A percentile compares a stretch with the other conserved stretches of the same genome.
These are phyloP conservation scores for Hermaeophaga mercurialis DNA, from an alignment of 2,888 invertebrate genomes.

Conservation along the genomic window DNA sequence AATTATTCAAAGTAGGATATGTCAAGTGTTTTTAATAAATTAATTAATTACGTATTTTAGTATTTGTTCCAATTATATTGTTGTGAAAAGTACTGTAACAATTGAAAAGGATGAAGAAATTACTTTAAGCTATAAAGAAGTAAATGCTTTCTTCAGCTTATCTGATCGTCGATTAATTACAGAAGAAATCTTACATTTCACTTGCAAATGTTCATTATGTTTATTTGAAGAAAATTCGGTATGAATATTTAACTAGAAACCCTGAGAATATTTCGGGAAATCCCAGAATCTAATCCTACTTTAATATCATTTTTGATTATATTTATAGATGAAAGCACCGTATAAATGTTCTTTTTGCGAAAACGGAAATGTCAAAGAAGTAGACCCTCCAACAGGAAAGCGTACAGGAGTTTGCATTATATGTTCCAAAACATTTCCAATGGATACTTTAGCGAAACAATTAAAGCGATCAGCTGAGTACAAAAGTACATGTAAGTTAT, in stretches of 20 bases:
- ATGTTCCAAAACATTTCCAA: constrained; percentile 27
- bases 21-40: background rate
- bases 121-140: constrained; percentile 40
- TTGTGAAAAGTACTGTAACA: constrained; percentile 38
- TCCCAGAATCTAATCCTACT: too few species aligned
- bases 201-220: constrained; percentile 37
- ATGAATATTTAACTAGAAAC: too few species aligned
- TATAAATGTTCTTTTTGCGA: constrained; percentile 36
- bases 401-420: constrained; percentile 26
- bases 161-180: constrained; percentile 35
- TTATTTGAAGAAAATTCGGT: constrained; percentile 36
- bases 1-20: background rate
- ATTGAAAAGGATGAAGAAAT: constrained; percentile 42
- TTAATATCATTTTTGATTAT: constrained; percentile 4
- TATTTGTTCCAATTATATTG: constrained; percentile 33
- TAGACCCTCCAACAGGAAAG: constrained; percentile 8
- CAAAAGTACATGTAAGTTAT: constrained; percentile 35
- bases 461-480: constrained; percentile 27
- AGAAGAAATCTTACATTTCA: constrained; percentile 36
- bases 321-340: constrained; percentile 33
- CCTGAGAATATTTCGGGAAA: too few species aligned
- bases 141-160: constrained; percentile 31
- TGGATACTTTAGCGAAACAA: constrained; percentile 21
- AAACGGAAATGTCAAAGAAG: constrained; percentile 28
- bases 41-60: constrained; percentile 33